Base-by-base conservation (phyloP, 2,113 vertebrate genomes). In the Indicator indicator region DNA sequence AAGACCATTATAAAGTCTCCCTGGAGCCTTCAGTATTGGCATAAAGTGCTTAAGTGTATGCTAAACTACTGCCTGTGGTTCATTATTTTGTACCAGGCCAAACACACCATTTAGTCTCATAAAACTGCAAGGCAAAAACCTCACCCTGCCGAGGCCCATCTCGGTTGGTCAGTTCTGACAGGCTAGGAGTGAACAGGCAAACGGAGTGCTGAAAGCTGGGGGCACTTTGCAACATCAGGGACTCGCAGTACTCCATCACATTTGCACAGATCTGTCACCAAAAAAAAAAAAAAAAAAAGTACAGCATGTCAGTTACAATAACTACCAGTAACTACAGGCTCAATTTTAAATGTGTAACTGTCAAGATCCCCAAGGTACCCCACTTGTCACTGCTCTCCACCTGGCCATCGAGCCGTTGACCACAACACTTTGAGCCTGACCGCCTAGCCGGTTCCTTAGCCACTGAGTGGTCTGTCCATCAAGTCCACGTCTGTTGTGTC, bases 161-260 rank as follows among this genome's bases (percentile, higher is more conserved):
- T 93, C 98, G 97, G 96, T 98, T 99, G 67, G 98, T 96, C 52
- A 98, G 98, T 91, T 99, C 99, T 18, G 97, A 98, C 83, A 99
- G 98, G 44, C 98, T 99, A 0, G 99, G 99, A 96, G 99, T 99
- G 96, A 99, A 99, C 90, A 99, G 98, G 95, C 99, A 99, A 92
- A 99, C 96, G 9, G 98, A 96, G 79, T 99, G 98, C 98, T 99
- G 99, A 64, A 99, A 98, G 84, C 98, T 97, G 7, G 98, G 83
- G 14, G 98, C 98, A 12, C 98, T 99, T 95, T 99, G 99, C 67
- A 99, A 95, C 97, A 99, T 98, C 59, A 99, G 98, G 1, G 98
- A 98, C 79, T 99, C 99, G 95, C 99, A 99, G 95, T 99, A 99
- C 95, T 99, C 99, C 99, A 99, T 99, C 86, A 99, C 98, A 1